Conservation (phyloP, 2,113 vertebrate species). For the Cynocephalus volans region DNA sequence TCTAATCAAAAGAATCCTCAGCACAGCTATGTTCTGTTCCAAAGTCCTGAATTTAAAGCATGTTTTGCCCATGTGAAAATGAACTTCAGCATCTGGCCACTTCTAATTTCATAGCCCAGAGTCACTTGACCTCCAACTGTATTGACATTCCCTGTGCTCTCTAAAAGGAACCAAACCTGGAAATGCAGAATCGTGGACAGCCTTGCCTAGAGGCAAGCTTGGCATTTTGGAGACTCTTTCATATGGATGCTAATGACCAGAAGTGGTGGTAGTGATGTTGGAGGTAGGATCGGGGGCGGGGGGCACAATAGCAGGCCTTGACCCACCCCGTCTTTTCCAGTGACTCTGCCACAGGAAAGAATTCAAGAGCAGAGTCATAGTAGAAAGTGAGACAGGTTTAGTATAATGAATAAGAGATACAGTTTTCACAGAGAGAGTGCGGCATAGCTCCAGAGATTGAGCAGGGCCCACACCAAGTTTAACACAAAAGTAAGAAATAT, state of each 20-base stretch:
- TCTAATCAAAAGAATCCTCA: background rate
- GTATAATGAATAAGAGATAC: no score
- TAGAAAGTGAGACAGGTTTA: no score
- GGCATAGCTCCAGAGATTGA: no score
- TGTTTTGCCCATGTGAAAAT: background rate
- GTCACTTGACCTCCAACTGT: background rate
- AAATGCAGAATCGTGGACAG: background rate
- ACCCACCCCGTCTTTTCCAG: no score
- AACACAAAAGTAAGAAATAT: no score
- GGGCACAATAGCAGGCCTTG: no score
- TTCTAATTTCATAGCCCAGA: background rate
- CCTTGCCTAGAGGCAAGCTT: background rate
- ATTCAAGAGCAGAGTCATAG: no score
- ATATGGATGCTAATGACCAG: background rate
- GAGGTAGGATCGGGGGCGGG: no score
- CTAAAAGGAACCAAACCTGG: background rate
- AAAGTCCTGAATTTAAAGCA: background rate
- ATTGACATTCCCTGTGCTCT: background rate
- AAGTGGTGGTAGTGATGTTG: background rate
- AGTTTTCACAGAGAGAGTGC: no score
- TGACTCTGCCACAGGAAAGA: no score
- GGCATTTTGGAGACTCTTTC: background rate
- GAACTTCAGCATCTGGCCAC: background rate
- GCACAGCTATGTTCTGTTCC: background rate
- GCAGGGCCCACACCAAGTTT: no score